A percentile compares a stretch with the other conserved stretches of the same genome.
These are phyloP conservation scores for Acropora tenuis DNA, from an alignment of 64 coral and sea anemone species.

Conservation along the genomic window DNA sequence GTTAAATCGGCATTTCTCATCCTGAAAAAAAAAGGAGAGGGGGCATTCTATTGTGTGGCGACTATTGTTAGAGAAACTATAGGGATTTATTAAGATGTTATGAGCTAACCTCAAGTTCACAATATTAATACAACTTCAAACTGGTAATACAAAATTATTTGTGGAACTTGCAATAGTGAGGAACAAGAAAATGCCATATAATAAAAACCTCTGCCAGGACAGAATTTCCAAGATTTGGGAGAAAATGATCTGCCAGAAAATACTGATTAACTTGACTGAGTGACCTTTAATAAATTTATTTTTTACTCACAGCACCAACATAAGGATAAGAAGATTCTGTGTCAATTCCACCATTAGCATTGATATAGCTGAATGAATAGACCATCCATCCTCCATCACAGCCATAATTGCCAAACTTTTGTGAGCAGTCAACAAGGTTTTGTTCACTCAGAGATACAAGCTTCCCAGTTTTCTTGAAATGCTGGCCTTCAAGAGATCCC, in stretches of 20 bases:
- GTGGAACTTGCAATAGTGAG: too few species aligned
- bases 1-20: constrained; percentile 79
- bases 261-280: too few species aligned
- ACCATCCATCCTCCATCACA: constrained; percentile 84
- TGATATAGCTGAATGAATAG: constrained; percentile 84
- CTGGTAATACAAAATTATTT: too few species aligned
- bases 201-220: too few species aligned
- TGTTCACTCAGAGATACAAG: constrained; percentile 97
- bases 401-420: constrained; percentile 78
- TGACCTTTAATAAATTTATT: background rate
- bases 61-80: too few species aligned
- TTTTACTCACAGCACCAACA: constrained; percentile 38
- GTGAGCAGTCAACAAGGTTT: constrained; percentile 88
- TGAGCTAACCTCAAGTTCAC: too few species aligned
- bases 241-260: too few species aligned
- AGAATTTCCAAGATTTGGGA: too few species aligned
- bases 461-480: constrained; percentile 92
- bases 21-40: constrained; percentile 47
- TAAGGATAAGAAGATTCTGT: constrained; percentile 79
- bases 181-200: background rate
- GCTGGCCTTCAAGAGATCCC: constrained; percentile 88
- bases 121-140: background rate
- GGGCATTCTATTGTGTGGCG: too few species aligned
- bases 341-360: constrained; percentile 82
- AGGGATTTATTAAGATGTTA: too few species aligned